A percentile compares a stretch with the other conserved stretches of the same genome.
phyloP scores from a whole-genome alignment of 1,140 invertebrate species.

The Lysiphlebus fabarum region DNA sequence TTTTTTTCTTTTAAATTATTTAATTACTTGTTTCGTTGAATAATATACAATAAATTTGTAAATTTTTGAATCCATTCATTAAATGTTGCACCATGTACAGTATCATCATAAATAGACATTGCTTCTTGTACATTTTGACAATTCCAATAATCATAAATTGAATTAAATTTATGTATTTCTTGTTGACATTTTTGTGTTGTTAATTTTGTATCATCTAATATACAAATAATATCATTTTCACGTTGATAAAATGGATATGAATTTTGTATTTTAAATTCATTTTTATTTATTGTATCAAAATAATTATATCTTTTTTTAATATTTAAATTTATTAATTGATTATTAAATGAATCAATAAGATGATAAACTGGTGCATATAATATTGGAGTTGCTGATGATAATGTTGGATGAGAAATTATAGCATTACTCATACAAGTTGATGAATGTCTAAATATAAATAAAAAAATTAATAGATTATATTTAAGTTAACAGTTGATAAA shows the following conservation, averaged over 20 bases:
- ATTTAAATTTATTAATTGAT: constrained; percentile 25
- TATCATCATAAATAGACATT: constrained; percentile 32
- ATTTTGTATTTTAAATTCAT: constrained; percentile 14
- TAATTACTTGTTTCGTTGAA: constrained; percentile 35
- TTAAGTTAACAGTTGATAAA: background rate
- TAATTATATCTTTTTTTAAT: constrained; percentile 24
- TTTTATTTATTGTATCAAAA: constrained; percentile 17
- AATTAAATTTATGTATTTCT: constrained; percentile 34
- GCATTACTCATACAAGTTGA: constrained; percentile 36
- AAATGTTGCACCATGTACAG: constrained; percentile 34
- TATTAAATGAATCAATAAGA: constrained; percentile 39
- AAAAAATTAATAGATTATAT: constrained; percentile 1
- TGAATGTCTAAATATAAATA: constrained; percentile 32
- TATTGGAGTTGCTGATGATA: constrained; percentile 32
- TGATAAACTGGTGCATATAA: constrained; percentile 37
- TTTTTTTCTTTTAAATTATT: too few species aligned
- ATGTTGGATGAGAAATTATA: background rate
- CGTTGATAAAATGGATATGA: background rate
- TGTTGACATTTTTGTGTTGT: constrained; percentile 25
- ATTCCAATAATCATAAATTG: constrained; percentile 35
- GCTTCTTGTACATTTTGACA: constrained; percentile 36
- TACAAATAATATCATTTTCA: constrained; percentile 30
- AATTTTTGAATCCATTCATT: constrained; percentile 43
- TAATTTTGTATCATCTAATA: constrained; percentile 30
- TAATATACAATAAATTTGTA: constrained; percentile 36